Evolutionary conservation across 2,113 vertebrate species (phyloP), one percentile per base, ranked within the genome.

Genomic region (Cebidichthys violaceus): DNA sequence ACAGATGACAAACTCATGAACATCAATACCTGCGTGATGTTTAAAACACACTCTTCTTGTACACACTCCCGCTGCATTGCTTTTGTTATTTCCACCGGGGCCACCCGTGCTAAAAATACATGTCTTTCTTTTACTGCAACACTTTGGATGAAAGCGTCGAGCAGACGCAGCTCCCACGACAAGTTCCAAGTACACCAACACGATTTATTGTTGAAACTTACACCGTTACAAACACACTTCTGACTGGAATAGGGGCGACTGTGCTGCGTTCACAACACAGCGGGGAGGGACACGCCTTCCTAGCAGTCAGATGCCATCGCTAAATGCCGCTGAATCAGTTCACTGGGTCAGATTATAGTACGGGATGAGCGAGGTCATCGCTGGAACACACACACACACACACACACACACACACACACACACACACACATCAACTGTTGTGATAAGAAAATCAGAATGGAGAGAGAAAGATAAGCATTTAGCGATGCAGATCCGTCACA

Each of bases 301-400:
- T 13, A 24, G 59, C 73, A 37, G 65, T 43, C 47, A 0, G 33
- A 69, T 1, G 0, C 47, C 31, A 14, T 9, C 8, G 18, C 76
- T 50, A 10, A 80, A 76, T 8, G 14, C 41, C n/a, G 60, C 41
- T 70, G 68, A 83, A 74, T 77, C 47, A 83, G 82, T 70, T 83
- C 72, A 83, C 39, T 75, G 77, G 64, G 79, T 80, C 82, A 87
- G 65, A 75, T 70, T 62, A 64, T 74, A 81, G 27, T n/a, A 43
- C 4, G 3, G 60, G 57, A 41, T 57, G 62, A 59, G 70, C 61
- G 2, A 83, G 68, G 64, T 73, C 67, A 69, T 18, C 6, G 1
- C 24, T 62, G 62, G 9, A 43, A 55, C 4, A 47, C 54, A 59
- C 55, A 60, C 71, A 61, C 64, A 61, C 9, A 24, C 17, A 50